A percentile compares a stretch with the other conserved stretches of the same genome.
Evolutionary conservation across 2,113 vertebrate genomes (phyloP).

Genomic region (Daubentonia madagascariensis): DNA sequence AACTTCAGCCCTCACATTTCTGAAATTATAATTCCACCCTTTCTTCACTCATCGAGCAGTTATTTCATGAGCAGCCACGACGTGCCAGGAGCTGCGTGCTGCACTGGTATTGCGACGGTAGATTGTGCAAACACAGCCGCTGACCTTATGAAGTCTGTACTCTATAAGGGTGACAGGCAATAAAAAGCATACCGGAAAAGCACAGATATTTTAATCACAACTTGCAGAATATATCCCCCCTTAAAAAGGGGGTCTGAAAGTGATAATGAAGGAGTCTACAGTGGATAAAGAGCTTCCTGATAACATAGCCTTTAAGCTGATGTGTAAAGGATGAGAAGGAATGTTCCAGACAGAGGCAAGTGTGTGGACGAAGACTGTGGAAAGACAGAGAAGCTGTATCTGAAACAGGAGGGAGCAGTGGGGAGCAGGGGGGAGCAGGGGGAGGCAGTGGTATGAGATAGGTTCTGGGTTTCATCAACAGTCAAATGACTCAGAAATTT

Average conservation of each 20-base stretch:
- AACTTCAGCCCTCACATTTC: not conserved
- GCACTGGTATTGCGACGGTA: not conserved
- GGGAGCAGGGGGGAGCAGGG: fast-evolving
- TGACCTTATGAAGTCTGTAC: not conserved
- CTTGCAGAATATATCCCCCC: not conserved
- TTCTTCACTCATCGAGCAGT: not conserved
- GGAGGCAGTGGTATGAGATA: not conserved
- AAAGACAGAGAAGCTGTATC: not conserved
- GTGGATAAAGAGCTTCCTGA: not conserved
- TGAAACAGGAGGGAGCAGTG: fast-evolving
- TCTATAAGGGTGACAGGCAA: too few relatives aligned
- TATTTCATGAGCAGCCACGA: not conserved
- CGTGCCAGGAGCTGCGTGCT: not conserved
- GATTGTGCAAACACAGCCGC: not conserved
- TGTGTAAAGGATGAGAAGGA: not conserved
- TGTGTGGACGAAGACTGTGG: not conserved
- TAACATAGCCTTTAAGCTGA: not conserved
- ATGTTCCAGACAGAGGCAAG: not conserved
- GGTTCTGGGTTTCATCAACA: not conserved
- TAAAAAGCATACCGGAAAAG: not conserved
- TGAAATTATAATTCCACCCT: not conserved
- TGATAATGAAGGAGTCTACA: not conserved
- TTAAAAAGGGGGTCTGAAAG: not conserved
- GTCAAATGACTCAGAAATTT: not conserved
- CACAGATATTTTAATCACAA: not conserved